phyloP scores from a whole-genome alignment of 2,113 vertebrate species.

The Entosphenus tridentatus region DNA sequence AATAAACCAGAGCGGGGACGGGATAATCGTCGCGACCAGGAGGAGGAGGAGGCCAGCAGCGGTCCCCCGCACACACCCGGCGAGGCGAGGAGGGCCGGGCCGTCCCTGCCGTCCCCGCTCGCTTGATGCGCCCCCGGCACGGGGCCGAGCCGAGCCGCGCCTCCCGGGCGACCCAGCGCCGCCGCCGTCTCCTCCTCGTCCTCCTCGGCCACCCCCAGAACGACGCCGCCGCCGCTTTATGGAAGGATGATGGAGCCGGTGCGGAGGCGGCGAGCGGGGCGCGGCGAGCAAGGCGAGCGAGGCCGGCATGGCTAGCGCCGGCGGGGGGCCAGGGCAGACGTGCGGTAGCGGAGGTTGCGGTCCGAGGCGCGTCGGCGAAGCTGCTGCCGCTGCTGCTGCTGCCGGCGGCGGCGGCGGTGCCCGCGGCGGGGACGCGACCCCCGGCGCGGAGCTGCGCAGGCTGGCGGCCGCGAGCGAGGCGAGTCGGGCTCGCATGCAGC shows the following conservation, averaged over 20 bases:
- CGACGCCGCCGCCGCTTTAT: no score
- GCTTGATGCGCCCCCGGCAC: no score
- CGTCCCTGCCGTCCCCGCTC: slow-evolving; percentile 6
- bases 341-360: neutral
- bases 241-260: neutral
- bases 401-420: slow-evolving; percentile 20
- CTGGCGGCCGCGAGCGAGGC: slow-evolving; percentile 60
- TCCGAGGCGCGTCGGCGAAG: no score
- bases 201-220: no score
- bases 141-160: no score
- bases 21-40: slow-evolving; percentile 7
- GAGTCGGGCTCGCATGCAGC: slow-evolving; percentile 91
- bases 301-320: neutral
- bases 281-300: neutral
- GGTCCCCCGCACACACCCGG: slow-evolving; percentile 12
- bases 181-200: no score
- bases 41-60: slow-evolving; percentile 16
- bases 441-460: slow-evolving; percentile 49
- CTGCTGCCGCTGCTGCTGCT: no score
- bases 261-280: neutral
- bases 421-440: slow-evolving; percentile 24
- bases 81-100: slow-evolving; percentile 17
- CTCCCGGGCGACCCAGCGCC: no score
- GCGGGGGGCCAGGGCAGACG: neutral
- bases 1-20: no score